These are phyloP conservation scores for Hydropsyche betteni DNA, from an alignment of 2,888 invertebrate genomes.

Conservation along the genomic window DNA sequence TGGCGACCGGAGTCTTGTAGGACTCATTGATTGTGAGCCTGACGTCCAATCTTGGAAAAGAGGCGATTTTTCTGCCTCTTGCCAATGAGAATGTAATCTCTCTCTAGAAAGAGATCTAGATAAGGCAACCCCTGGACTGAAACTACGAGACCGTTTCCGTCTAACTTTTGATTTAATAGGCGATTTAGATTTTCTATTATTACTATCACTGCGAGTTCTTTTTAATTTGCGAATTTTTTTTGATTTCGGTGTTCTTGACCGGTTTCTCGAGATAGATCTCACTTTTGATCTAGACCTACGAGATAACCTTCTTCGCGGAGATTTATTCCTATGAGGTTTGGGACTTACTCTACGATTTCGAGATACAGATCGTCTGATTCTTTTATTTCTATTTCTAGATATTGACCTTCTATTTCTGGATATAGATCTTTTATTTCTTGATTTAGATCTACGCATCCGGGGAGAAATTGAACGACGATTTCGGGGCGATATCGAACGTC, in stretches of 20 bases:
- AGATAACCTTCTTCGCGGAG: conserved; percentile 55
- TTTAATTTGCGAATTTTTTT: conserved; percentile 55
- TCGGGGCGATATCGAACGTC: conserved; percentile 51
- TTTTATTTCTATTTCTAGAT: conserved; percentile 43
- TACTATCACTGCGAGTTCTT: conserved; percentile 55
- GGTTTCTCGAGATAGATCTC: conserved; percentile 53
- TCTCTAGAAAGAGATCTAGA: conserved; percentile 54
- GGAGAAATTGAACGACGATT: conserved; percentile 37
- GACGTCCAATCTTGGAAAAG: conserved; percentile 53
- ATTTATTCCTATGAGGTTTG: conserved; percentile 45
- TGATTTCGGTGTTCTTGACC: conserved; percentile 53
- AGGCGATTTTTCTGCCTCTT: conserved; percentile 57
- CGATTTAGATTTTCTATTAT: conserved; percentile 57
- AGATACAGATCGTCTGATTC: conserved; percentile 53
- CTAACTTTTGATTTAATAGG: conserved; percentile 56
- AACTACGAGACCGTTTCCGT: conserved; percentile 53
- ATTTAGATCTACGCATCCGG: conserved; percentile 38
- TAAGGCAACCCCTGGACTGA: conserved; percentile 57
- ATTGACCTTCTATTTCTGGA: conserved; percentile 46
- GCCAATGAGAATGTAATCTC: conserved; percentile 55
- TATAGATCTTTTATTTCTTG: not conserved
- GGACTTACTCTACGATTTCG: conserved; percentile 49
- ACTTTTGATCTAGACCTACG: conserved; percentile 52
- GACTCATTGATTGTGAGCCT: conserved; percentile 55
- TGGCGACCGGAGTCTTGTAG: conserved; percentile 68